A percentile compares a stretch with the other conserved stretches of the same genome.
Conservation (phyloP, 2,113 vertebrate genomes). For the Butorides virescens region DNA sequence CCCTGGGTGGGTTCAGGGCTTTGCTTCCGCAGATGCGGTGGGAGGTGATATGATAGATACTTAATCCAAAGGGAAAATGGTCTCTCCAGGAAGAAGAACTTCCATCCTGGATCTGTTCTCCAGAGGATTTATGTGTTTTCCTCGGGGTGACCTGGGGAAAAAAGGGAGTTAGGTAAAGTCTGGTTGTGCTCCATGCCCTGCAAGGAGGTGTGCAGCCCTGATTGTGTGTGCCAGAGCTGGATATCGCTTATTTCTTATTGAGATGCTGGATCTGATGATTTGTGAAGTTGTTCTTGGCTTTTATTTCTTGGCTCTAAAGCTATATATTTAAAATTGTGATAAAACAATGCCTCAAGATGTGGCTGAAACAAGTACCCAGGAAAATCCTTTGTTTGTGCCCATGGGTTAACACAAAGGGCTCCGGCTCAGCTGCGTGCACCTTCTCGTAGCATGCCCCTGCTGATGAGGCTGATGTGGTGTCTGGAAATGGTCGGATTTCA, state of each 20-base stretch:
- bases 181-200: neutral
- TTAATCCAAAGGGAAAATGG: neutral
- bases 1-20: neutral
- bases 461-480: neutral
- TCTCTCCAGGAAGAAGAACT: neutral
- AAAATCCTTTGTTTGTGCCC: neutral
- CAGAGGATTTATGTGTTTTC: neutral
- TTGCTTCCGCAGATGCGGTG: neutral
- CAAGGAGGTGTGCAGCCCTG: neutral
- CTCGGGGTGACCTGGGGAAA: neutral
- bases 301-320: neutral
- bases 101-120: neutral
- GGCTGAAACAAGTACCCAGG: fast-evolving
- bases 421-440: neutral
- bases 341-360: fast-evolving
- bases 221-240: fast-evolving
- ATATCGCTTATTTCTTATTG: neutral
- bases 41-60: neutral
- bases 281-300: neutral
- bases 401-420: neutral
- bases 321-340: fast-evolving
- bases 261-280: neutral
- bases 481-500: neutral
- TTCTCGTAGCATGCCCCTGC: fast-evolving
- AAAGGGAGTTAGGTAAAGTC: neutral